A percentile compares a stretch with the other conserved stretches of the same genome.
Evolutionary conservation across 2,888 invertebrate species (phyloP).

Genomic region (Stenotaenia linearis): DNA sequence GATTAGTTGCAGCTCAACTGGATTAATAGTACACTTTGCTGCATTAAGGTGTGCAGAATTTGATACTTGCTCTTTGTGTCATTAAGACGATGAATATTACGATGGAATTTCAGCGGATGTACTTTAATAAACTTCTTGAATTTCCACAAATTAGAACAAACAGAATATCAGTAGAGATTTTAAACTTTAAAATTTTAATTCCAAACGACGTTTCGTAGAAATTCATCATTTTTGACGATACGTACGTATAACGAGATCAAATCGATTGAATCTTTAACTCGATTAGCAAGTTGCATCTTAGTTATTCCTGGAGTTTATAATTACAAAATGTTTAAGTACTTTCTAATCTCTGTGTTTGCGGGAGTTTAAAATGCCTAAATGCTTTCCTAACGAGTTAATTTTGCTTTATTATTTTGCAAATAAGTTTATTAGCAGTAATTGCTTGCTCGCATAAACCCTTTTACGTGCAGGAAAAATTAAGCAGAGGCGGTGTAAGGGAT

Average conservation of each 20-base stretch:
- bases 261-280: too few species aligned
- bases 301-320: too few species aligned
- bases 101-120: too few species aligned
- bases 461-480: slow-evolving; percentile 3
- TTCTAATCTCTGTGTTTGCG: neutral
- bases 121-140: too few species aligned
- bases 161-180: too few species aligned
- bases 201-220: too few species aligned
- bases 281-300: too few species aligned
- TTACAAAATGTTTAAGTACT: neutral
- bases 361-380: neutral
- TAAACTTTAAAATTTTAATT: too few species aligned
- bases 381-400: neutral
- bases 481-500: neutral
- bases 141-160: too few species aligned
- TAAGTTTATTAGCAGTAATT: neutral
- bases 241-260: too few species aligned
- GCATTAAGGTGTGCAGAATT: neutral
- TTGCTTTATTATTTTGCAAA: neutral
- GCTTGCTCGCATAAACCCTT: neutral
- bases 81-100: neutral
- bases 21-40: neutral
- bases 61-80: neutral
- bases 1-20: neutral
- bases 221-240: too few species aligned